Base-by-base conservation (phyloP, 2,113 vertebrate species). In the Phyllostomus discolor region DNA sequence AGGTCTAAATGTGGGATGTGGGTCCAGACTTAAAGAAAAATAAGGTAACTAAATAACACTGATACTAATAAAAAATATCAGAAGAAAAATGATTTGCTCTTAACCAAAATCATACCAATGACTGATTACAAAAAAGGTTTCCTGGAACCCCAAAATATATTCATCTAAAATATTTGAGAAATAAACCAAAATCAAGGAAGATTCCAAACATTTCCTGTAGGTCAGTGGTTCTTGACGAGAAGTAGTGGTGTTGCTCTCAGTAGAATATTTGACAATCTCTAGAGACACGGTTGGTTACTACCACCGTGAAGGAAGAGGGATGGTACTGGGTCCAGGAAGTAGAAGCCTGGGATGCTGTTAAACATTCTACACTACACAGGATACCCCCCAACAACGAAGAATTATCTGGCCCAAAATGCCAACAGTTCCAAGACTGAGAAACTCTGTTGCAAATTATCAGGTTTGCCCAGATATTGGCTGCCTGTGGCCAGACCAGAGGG, bases 401-500 rank as follows among this genome's bases (percentile, higher is more conserved):
- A 38, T 54, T 50, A 15, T 16, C 19, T 22, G 33, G 22, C 17
- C 46, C 69, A 31, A 82, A 85, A 79, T 86, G 31, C 15, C 57
- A 78, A 33, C 3, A 69, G 9, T 46, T 31, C n/a, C 59, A 41
- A 46, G 12, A 15, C 5, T 48, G 16, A 83, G 50, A 93, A 69
- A n/a, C 26, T 15, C 50, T 33, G 10, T 19, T 79, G 26, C 6
- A 50, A 33, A n/a, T 59, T 3, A 50, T 48, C 14, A 48, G 24
- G 31, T 46, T 24, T 46, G 3, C 24, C 54, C 28, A 75, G 1
- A 26, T 46, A 4, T 2, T 48, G 4, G 22, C 14, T 52, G 33
- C 38, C 8, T 70, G 2, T 8, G 7, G 50, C 26, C 54, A n/a
- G 7, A 35, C 1, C 8, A 22, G 5, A 28, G 0, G 3, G 31